Base-by-base conservation (phyloP, 2,113 vertebrate genomes). In the Odocoileus hemionus region DNA sequence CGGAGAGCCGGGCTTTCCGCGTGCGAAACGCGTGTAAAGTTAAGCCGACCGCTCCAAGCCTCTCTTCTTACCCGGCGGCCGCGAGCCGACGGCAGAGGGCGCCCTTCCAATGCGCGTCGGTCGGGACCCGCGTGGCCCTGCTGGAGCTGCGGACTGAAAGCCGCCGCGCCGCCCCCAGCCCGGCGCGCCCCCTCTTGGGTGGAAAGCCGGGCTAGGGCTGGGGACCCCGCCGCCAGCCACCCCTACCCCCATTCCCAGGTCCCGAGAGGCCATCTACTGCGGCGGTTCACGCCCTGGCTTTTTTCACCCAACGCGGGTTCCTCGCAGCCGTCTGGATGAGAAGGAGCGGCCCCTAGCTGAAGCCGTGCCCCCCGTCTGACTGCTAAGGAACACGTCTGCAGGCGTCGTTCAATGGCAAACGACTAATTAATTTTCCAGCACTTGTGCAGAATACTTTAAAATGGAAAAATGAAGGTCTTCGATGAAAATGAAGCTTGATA, bases 401-500 rank as follows among this genome's bases (percentile, higher is more conserved):
- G 98, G 97, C 98, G 94, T 98, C 97, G 98, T 98, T 98, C 98
- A 98, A 98, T 98, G 98, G 98, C 98, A 98, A 98, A 98, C 95
- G 98, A 98, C 98, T 98, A 98, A 99, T 99, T 99, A 98, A 99
- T 98, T 99, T 99, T 96, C 98, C 97, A 98, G 98, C 98, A 98
- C 98, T 99, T 98, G 97, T 98, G 97, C 97, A 97, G 97, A 98
- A 98, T 98, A 98, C 98, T 99, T 99, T 98, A 99, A 98, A 99
- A 99, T 98, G 98, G 98, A 98, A 98, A 98, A 98, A 98, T 97
- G 98, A 98, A 98, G 98, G 98, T 98, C 98, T 99, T 98, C 98
- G 97, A 98, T 98, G 99, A 98, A 99, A 98, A 99, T 98, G 98
- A 98, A 98, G 98, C 95, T 99, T 98, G 98, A 99, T 99, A 98